These are phyloP conservation scores for Latrodectus geometricus DNA, from an alignment of 1,140 invertebrate species.

Conservation along the genomic window DNA sequence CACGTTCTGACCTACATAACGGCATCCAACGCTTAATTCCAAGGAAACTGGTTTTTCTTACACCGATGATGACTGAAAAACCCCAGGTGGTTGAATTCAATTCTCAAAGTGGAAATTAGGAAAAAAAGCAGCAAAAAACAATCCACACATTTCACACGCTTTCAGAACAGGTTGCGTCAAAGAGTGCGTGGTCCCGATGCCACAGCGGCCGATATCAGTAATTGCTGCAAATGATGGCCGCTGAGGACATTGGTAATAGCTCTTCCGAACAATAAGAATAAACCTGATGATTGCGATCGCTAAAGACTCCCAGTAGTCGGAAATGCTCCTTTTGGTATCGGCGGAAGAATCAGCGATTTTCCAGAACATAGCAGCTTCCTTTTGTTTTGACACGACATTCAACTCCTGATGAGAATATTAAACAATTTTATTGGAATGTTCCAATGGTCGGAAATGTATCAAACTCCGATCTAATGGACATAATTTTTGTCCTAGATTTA, in stretches of 20 bases:
- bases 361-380: not conserved
- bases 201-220: not conserved
- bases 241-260: not conserved
- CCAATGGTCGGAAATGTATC: too few species aligned
- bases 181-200: conserved; percentile 11
- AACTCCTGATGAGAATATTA: not conserved
- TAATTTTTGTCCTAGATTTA: too few species aligned
- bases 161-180: conserved; percentile 32
- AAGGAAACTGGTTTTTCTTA: conserved; percentile 31
- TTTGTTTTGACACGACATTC: not conserved
- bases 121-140: too few species aligned
- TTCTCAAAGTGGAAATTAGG: conserved; percentile 58
- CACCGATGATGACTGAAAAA: not conserved
- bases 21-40: conserved; percentile 36
- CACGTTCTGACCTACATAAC: conserved; percentile 55
- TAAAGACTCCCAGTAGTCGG: not conserved
- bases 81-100: conserved; percentile 38
- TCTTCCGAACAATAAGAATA: not conserved
- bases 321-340: not conserved
- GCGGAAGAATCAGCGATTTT: not conserved
- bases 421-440: not conserved
- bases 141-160: conserved; percentile 26
- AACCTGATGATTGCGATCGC: not conserved
- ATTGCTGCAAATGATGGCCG: not conserved
- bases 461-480: too few species aligned